Conservation (phyloP, 2,113 vertebrate genomes). For the Lamprotornis superbus region DNA sequence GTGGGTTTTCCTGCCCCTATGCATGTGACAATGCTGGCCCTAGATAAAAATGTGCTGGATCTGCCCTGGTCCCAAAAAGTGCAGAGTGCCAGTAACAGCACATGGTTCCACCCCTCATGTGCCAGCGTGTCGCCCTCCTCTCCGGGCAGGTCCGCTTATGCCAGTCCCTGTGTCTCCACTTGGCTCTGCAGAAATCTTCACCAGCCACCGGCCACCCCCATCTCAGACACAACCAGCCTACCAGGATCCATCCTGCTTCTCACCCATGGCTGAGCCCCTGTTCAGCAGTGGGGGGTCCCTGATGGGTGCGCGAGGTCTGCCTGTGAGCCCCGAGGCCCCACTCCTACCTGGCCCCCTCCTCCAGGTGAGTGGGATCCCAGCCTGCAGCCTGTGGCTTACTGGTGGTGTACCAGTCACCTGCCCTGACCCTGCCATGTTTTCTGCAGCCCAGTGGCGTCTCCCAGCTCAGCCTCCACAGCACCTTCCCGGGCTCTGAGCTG, state of each 20-base stretch:
- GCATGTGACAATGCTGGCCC: neutral
- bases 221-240: conserved; percentile 7
- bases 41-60: neutral
- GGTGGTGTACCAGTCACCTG: neutral
- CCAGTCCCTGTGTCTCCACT: neutral
- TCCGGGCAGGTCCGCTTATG: neutral
- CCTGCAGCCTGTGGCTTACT: rapidly evolving
- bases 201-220: conserved; percentile 7
- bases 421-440: neutral
- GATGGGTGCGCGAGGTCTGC: neutral
- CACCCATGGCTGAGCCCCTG: conserved; percentile 39
- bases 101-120: rapidly evolving
- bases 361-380: conserved; percentile 60
- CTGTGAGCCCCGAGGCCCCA: neutral
- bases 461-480: conserved; percentile 15
- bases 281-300: neutral
- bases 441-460: conserved; percentile 51
- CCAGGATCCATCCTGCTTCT: conserved; percentile 58
- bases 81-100: neutral
- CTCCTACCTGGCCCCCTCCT: neutral
- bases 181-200: conserved; percentile 72
- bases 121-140: neutral
- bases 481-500: conserved; percentile 56
- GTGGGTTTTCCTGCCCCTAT: neutral
- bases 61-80: neutral